Base-by-base conservation (phyloP, 2,113 vertebrate species). In the Halcyon malimbica region DNA sequence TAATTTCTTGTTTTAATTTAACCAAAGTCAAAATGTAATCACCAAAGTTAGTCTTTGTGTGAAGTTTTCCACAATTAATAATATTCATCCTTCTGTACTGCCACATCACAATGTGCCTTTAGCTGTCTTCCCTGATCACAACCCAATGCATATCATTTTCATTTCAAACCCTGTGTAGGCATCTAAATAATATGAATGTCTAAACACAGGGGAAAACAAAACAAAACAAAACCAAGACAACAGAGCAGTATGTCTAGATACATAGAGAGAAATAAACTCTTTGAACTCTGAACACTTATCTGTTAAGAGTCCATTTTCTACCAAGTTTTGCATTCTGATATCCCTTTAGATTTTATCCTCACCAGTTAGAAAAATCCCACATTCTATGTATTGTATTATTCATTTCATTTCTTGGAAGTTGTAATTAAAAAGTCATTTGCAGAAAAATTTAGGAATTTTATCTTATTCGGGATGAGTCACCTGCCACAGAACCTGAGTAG, bases 381-480 rank as follows among this genome's bases (percentile, higher is more conserved):
- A 13, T 39, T 76, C 26, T 37, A 46, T 31, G 5, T 63, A 7
- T 25, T 69, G 11, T 41, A 59, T 21, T 28, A 62, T 69, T 88
- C 5, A 19, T 63, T 79, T 73, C 16, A 81, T 81, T 78, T 96
- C 95, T 68, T 65, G 8, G 29, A 94, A 85, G 33, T 29, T 74
- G n/a, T 3, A 68, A 71, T 81, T 93, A 67, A 77, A 87, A 84
- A 77, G 18, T 81, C 16, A 44, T 64, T 80, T 73, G 6, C 42
- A 62, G 31, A 10, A 57, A 16, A 68, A 63, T 56, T 77, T 35
- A 79, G 5, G 21, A 63, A 70, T 80, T 92, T 87, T 90, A 18
- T 89, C 26, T 17, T 70, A 7, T 41, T 87, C 41, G 63, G 24
- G 12, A 57, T 3, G 21, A 60, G 4, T 56, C 20, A 35, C 15